Base-by-base conservation (phyloP, 2,888 invertebrate species). In the Morpho helenor region DNA sequence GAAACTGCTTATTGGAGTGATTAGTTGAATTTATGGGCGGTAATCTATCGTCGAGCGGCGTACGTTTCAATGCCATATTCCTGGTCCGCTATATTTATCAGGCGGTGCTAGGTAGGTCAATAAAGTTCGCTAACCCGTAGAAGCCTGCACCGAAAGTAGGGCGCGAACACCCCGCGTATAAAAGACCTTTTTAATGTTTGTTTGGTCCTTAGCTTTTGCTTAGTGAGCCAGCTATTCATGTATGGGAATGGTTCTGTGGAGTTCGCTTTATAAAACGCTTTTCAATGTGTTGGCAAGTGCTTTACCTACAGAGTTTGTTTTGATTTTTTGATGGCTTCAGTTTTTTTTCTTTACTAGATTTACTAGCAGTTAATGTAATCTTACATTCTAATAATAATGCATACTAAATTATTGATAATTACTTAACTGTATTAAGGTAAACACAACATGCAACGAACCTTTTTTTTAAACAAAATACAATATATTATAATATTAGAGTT, bases 111-210 rank as follows among this genome's bases (percentile, higher is more conserved):
- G 81, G 73, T 84, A 76, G 86, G 86, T 86, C 86, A 79, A 83
- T 82, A 84, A 80, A 86, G 86, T 77, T 82, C 82, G 71, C 84
- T 86, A 76, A 84, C 82, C 86, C 79, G 70, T 52, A 82, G 84
- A 84, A 84, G 75, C 72, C 70, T 70, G 73, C 70, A 77, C 78
- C 75, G 76, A 80, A 89, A 87, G 72, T 88, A 76, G 89, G 87
- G 76, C 88, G 80, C 71, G 68, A 67, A 62, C 73, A 70, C 75
- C 75, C 74, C 57, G 59, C 62, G 60, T 60, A 52, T 62, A 59
- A 48, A 59, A 46, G 48, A 53, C 50, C 55, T 56, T 55, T 64
- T 53, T 59, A 56, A 54, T 61, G 23, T 48, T 56, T 53, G 43
- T 54, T 46, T 52, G 53, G 46, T 62, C 59, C 59, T 61, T 60